phyloP scores from a whole-genome alignment of 2,113 vertebrate species.

The Hemibagrus wyckioides region DNA sequence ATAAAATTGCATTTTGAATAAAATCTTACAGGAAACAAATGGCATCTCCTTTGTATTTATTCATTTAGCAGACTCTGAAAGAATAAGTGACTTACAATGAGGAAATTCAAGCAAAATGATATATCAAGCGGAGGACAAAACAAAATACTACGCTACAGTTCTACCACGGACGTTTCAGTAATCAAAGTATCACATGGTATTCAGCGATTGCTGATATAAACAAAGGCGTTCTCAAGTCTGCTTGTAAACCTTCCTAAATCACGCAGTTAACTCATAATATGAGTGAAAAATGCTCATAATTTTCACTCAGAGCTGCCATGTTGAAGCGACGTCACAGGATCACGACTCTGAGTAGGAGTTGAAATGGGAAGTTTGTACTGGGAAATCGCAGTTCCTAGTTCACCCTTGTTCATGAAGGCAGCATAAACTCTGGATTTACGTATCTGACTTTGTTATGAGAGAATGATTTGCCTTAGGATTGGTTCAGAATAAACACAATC shows the following conservation, averaged over 20 bases:
- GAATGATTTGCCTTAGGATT: background rate
- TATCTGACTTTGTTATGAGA: background rate
- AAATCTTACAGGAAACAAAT: background rate
- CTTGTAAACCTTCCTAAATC: background rate
- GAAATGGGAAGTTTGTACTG: background rate
- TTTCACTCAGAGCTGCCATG: background rate
- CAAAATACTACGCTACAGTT: too few relatives aligned
- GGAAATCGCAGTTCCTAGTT: background rate
- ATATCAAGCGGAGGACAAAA: too few relatives aligned
- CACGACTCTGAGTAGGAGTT: too few relatives aligned
- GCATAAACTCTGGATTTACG: background rate
- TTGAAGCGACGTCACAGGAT: background rate
- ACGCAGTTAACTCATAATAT: background rate
- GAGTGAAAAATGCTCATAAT: background rate
- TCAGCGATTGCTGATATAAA: background rate
- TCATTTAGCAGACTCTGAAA: too few relatives aligned
- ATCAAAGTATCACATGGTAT: background rate
- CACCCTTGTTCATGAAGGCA: background rate
- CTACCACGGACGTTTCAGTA: background rate
- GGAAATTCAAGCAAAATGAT: too few relatives aligned
- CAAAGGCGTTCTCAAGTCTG: too few relatives aligned
- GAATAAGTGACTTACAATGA: too few relatives aligned
- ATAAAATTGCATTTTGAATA: background rate
- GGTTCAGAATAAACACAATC: background rate
- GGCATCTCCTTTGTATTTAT: too few relatives aligned